Evolutionary conservation across 2,113 vertebrate species (phyloP).

Genomic region (Pterophyllum scalare): DNA sequence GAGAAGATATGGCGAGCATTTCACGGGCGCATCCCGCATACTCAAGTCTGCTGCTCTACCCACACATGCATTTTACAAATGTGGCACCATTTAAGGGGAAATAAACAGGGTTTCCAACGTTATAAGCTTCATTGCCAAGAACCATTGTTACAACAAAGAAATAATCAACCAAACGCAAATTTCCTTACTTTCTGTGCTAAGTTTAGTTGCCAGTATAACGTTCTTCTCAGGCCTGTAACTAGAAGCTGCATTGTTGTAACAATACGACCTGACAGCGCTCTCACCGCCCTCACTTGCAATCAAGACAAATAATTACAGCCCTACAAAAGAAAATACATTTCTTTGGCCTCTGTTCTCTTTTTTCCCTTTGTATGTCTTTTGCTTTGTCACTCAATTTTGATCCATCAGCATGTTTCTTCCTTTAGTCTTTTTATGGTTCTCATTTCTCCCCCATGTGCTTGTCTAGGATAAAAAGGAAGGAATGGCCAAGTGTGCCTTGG

Average conservation of each 20-base stretch:
- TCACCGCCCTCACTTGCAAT: constrained; percentile 4
- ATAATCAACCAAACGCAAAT: too few relatives aligned
- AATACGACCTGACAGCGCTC: constrained; percentile 42
- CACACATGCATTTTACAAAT: too few relatives aligned
- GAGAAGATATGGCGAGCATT: too few relatives aligned
- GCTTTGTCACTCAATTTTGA: not conserved
- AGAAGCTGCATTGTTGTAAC: constrained; percentile 20
- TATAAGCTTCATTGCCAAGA: too few relatives aligned
- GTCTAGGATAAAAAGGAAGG: not conserved
- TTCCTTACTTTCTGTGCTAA: too few relatives aligned
- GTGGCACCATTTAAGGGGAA: too few relatives aligned
- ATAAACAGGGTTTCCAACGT: too few relatives aligned
- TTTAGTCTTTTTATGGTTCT: not conserved
- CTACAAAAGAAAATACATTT: constrained; percentile 46
- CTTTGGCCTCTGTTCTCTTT: constrained; percentile 17
- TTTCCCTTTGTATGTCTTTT: constrained; percentile 14
- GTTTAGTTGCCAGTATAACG: not conserved
- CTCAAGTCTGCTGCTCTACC: too few relatives aligned
- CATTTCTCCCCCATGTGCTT: not conserved
- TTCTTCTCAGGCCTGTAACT: not conserved
- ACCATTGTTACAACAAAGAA: too few relatives aligned
- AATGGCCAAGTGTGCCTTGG: too few relatives aligned
- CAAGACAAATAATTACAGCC: constrained; percentile 67
- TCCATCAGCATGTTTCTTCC: constrained; percentile 5
- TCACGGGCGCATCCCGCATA: too few relatives aligned